Base-by-base conservation (phyloP, 2,888 invertebrate genomes). In the Chydorus sphaericus region DNA sequence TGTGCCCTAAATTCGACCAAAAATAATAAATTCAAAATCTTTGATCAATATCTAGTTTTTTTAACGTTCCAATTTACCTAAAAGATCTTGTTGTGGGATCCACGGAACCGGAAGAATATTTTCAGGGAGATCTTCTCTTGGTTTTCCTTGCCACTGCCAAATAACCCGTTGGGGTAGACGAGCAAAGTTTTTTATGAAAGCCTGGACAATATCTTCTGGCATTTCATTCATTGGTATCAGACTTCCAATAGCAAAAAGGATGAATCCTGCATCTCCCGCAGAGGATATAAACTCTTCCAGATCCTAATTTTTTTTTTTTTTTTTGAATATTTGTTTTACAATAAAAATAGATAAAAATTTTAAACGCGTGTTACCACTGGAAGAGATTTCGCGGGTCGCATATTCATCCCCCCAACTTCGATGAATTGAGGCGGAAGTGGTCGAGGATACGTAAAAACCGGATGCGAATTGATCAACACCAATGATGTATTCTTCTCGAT, bases 401-500 rank as follows among this genome's bases (percentile, higher is more conserved):
- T 60, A 38, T 62, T 62, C 55, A 61, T 60, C 26, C 59, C 62
- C 10, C 60, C 62, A 11, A 61, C 59, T 53, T 61, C 61, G 30
- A 60, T 56, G 30, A 61, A 58, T 20, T 55, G 58, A 11, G 62
- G 62, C 18, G 59, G 57, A 11, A 60, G 56, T 20, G 60, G 58
- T n/a, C 57, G 7, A 14, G 58, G 52, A 16, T 53, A 54, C 28
- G 39, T 57, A 3, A 60, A 56, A 20, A 39, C 48, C 29, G 57
- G 59, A 49, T 62, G 62, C 16, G 58, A 56, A 59, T 62, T 60
- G 4, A 56, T 36, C 28, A 61, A 53, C 1, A 60, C 54, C 18
- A 75, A 62, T 1, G 75, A 73, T 14, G 74, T 65, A 53, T 70
- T 71, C 37, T 66, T 69, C 59, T 75, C 72, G n/a, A 55, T 49